Percentiles rank a stretch among this genome's conserved stretches.
These are phyloP conservation scores for Nothoprocta pentlandii DNA, from an alignment of 2,113 vertebrate species.

Conservation along the genomic window DNA sequence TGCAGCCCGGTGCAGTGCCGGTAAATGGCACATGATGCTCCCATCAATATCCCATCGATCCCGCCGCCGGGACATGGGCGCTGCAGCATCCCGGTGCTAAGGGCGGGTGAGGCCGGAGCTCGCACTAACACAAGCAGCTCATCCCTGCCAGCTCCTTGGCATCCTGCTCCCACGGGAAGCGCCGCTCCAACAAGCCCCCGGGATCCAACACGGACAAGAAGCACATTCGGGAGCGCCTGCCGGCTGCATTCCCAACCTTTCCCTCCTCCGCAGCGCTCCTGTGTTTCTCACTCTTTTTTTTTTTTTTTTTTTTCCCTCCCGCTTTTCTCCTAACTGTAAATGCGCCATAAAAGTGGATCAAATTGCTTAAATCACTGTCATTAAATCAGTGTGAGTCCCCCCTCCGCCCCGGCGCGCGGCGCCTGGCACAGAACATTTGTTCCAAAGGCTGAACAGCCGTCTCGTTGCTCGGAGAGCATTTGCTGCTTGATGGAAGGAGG, in stretches of 20 bases:
- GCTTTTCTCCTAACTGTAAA: conserved; percentile 63
- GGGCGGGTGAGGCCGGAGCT: not conserved
- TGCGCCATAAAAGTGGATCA: conserved; percentile 74
- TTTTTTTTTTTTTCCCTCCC: not conserved
- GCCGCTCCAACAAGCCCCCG: not conserved
- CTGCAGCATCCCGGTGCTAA: not conserved
- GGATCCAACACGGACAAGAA: not conserved
- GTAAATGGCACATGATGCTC: not conserved
- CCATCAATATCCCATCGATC: not conserved
- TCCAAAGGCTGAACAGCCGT: conserved; percentile 74
- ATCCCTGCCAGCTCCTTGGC: not conserved
- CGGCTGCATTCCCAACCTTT: conserved; percentile 70
- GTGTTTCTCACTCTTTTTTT: conserved; percentile 45
- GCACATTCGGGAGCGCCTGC: conserved; percentile 21
- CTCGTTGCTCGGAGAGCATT: conserved; percentile 75
- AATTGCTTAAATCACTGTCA: conserved; percentile 77
- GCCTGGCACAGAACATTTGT: conserved; percentile 74
- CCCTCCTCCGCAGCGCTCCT: conserved; percentile 64
- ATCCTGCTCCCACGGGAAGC: not conserved
- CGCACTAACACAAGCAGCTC: not conserved
- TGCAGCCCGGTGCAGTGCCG: not conserved
- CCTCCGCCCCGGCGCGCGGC: conserved; percentile 67
- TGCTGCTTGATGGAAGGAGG: conserved; percentile 73
- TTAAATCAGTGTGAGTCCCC: conserved; percentile 75
- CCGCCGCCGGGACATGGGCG: not conserved